phyloP scores from a whole-genome alignment of 2,113 vertebrate species.

The Ochotona curzoniae region DNA sequence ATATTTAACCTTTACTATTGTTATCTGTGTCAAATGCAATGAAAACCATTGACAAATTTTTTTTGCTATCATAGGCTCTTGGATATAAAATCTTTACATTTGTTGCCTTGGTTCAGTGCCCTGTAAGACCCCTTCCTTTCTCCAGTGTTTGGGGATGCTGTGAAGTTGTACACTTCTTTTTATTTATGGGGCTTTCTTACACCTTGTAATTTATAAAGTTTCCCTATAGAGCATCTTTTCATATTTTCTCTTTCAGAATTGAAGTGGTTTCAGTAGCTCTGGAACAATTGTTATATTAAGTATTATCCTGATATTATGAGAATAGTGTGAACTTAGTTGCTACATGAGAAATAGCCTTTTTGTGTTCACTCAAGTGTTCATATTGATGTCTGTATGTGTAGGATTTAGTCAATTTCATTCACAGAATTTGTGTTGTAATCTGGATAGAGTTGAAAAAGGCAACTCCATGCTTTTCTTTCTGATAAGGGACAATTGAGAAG shows the following conservation, averaged over 20 bases:
- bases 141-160: neutral
- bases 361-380: neutral
- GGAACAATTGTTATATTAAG: neutral
- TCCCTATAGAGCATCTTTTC: neutral
- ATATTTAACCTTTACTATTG: neutral
- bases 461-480: neutral
- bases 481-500: neutral
- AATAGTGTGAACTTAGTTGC: neutral
- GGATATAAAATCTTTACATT: neutral
- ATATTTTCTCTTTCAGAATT: neutral
- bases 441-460: neutral
- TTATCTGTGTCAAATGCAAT: neutral
- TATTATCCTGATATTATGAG: neutral
- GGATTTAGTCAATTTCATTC: neutral
- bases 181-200: neutral
- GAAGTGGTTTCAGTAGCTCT: neutral
- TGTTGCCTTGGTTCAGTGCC: neutral
- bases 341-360: neutral
- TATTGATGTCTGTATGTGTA: neutral
- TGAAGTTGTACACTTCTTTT: neutral
- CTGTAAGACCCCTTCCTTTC: neutral
- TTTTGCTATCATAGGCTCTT: neutral
- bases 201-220: conserved; percentile 7
- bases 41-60: neutral
- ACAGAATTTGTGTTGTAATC: neutral